These are phyloP conservation scores for Brienomyrus longianalis DNA, from an alignment of 2,113 vertebrate genomes.

Conservation along the genomic window DNA sequence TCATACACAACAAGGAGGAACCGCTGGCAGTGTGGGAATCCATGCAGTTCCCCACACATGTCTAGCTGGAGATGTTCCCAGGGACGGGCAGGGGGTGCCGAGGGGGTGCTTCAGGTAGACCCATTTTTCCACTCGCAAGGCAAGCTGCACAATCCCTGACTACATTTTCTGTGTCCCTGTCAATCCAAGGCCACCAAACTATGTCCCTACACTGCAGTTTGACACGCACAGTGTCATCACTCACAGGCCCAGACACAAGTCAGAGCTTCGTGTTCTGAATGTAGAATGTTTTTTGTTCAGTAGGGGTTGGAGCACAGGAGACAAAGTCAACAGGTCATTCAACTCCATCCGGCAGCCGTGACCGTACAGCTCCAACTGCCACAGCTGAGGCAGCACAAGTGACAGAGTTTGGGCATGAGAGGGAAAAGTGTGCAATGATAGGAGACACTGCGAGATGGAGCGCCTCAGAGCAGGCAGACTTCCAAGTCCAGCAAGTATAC, in stretches of 20 bases:
- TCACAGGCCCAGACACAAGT: too few relatives aligned
- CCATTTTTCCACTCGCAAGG: background rate
- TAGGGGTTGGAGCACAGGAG: background rate
- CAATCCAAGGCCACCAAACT: background rate
- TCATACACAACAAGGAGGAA: conserved; percentile 11
- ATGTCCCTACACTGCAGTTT: background rate
- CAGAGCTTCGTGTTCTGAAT: background rate
- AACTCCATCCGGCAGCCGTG: too few relatives aligned
- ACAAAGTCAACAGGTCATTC: background rate
- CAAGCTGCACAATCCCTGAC: background rate
- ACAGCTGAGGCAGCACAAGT: background rate
- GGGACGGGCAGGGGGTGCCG: too few relatives aligned
- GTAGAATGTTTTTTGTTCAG: background rate
- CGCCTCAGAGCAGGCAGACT: background rate
- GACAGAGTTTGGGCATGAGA: background rate
- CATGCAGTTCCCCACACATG: background rate
- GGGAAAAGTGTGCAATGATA: background rate
- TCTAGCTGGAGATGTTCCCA: conserved; percentile 12
- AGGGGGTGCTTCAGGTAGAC: too few relatives aligned
- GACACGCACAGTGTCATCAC: background rate
- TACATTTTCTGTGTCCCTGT: background rate
- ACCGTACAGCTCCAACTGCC: background rate
- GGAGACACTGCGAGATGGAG: too few relatives aligned
- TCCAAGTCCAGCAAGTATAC: background rate
- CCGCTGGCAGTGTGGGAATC: background rate